Conservation (phyloP, 2,888 invertebrate species). For the Acanthopleura granulata region DNA sequence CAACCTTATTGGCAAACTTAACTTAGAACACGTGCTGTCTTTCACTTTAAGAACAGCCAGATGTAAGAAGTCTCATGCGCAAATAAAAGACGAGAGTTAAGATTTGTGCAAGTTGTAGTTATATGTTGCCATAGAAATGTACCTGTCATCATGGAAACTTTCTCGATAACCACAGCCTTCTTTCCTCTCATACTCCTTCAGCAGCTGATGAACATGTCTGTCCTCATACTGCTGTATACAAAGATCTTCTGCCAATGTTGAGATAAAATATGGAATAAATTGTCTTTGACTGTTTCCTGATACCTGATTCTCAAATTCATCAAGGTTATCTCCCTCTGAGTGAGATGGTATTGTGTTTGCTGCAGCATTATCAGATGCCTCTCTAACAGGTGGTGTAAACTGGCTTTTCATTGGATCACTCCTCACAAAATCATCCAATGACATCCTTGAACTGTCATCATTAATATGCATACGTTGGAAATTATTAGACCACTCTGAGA, state of each 20-base stretch:
- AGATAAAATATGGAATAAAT: slow-evolving; percentile 46
- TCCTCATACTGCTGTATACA: slow-evolving; percentile 24
- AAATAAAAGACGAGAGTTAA: too few species aligned
- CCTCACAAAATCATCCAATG: background rate
- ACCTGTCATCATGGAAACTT: background rate
- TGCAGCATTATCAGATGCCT: too few species aligned
- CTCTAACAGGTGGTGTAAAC: background rate
- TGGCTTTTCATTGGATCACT: background rate
- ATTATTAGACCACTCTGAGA: background rate
- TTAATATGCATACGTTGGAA: background rate
- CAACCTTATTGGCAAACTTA: too few species aligned
- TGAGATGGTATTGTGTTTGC: background rate
- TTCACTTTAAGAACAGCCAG: too few species aligned
- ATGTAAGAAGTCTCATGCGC: too few species aligned
- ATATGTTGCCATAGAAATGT: too few species aligned
- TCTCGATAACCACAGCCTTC: slow-evolving; percentile 35
- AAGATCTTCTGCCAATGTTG: slow-evolving; percentile 51
- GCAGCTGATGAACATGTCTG: slow-evolving; percentile 43
- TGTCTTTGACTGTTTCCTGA: background rate
- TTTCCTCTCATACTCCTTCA: slow-evolving; percentile 44
- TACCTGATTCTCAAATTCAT: too few species aligned
- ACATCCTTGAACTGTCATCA: background rate
- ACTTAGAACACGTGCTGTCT: too few species aligned
- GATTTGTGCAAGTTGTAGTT: too few species aligned
- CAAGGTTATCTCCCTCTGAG: background rate